Base-by-base conservation (phyloP, 2,113 vertebrate species). In the Brienomyrus brachyistius region DNA sequence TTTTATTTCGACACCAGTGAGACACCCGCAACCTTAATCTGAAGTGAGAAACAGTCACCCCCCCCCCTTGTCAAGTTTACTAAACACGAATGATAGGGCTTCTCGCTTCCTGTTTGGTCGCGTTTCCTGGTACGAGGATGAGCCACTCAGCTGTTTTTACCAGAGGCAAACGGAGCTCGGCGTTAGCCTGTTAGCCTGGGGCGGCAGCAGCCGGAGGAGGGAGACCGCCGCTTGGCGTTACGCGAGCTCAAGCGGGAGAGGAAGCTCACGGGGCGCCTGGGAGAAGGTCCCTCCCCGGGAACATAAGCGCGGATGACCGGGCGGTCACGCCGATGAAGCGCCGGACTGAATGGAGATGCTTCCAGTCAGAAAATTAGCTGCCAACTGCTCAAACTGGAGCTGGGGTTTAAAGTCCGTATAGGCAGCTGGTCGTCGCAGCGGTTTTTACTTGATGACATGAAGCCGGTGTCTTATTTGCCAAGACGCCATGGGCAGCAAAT, bases 81-180 rank as follows among this genome's bases (percentile, higher is more conserved):
- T n/a, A 40, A n/a, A 40, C 31, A n/a, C 40, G 87, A 13, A 88
- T 40, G 23, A 48, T 27, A 40, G 11, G 40, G 17, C 51, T 85
- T 43, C 23, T 27, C 35, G 80, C 87, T 90, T 90, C 85, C 89
- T 90, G 89, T 88, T 45, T 48, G 50, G 85, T 54, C 56, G 62
- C 66, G 47, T 88, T 90, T 90, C 66, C 89, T 90, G 89, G 85
- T 54, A 8, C 13, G 85, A 62, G 89, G 62, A 80, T 54, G 86
- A 80, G 85, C 86, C 27, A 70, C 89, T 90, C 89, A 88, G 89
- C 85, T 80, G 89, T 74, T 90, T 80, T 89, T 86, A 52, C 62
- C 3, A 51, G 82, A 10, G 62, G 77, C 43, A 45, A 77, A 50
- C 56, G 5, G 84, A n/a, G 80, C 88, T 23, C 48, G 31, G 87